Base-by-base conservation (phyloP, 2,888 invertebrate genomes). In the Athalia rosae region DNA sequence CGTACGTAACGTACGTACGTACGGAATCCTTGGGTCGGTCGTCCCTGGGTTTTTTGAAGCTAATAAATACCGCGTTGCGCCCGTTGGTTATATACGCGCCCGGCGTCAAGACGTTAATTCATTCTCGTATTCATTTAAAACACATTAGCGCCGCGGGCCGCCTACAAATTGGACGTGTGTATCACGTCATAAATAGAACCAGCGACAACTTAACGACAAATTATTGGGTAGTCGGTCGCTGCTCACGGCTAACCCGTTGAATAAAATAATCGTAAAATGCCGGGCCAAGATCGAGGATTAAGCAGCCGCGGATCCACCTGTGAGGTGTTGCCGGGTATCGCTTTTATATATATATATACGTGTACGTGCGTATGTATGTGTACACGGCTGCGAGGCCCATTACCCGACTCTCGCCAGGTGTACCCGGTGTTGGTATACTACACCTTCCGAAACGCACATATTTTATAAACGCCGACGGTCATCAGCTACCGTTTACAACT, bases 91-190 rank as follows among this genome's bases (percentile, higher is more conserved):
- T 50, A 50, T 50, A 11, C 50, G 50, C 50, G 50, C 9, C 50
- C 43, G 45, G 78, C 59, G 41, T 48, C 50, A n/a, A 63, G 64
- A 69, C 66, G 69, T 77, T 77, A 78, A 78, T 79, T 79, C 78
- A 67, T 61, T 77, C 78, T 76, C 71, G 74, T 77, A 79, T 80
- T 80, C 78, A 81, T 80, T 81, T 74, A 66, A 79, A 79, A 79
- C 67, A 69, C 66, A 62, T 76, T 78, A 74, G 69, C 63, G 67
- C 56, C 79, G 56, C 63, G 71, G 64, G 74, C 13, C 67, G 79
- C 74, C 76, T 80, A 76, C 80, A 80, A 82, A 81, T 82, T 82
- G 78, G 79, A 78, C 77, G 77, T 76, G 78, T 76, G 78, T 77
- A 77, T 78, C 79, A 61, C 69, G 79, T 79, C 80, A 79, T 81